These are phyloP conservation scores for Lepus europaeus DNA, from an alignment of 2,113 vertebrate genomes.

Conservation along the genomic window DNA sequence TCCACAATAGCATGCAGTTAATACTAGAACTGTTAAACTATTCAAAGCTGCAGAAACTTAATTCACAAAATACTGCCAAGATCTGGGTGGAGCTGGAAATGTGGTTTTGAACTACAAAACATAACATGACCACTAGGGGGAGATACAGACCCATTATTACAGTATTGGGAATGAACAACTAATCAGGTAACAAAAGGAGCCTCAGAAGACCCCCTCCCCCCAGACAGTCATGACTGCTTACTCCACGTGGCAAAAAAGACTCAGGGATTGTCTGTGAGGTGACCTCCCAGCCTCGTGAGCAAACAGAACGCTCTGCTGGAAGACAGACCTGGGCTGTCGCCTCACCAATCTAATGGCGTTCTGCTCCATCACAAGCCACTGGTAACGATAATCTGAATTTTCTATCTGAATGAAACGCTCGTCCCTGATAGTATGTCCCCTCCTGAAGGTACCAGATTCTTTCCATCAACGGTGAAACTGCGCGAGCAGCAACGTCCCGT, in stretches of 20 bases:
- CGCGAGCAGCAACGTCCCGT: not conserved
- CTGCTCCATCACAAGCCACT: not conserved
- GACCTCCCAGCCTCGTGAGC: not conserved
- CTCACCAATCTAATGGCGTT: not conserved
- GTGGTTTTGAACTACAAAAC: slow-evolving; percentile 36
- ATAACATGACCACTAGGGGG: slow-evolving; percentile 86
- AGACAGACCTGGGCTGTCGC: not conserved
- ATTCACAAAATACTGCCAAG: not conserved
- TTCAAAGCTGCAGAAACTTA: not conserved
- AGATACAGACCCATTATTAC: slow-evolving; percentile 65
- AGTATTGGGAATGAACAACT: not conserved
- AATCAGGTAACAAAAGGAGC: not conserved
- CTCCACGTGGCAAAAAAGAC: not conserved
- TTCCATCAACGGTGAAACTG: not conserved
- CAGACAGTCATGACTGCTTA: not conserved
- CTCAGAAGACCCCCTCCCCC: not conserved
- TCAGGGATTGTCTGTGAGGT: not conserved
- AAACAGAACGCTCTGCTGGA: not conserved
- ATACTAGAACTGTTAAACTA: slow-evolving; percentile 20
- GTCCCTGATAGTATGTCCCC: not conserved
- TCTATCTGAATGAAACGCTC: slow-evolving; percentile 47
- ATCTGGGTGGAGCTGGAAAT: not conserved
- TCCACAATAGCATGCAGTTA: not conserved
- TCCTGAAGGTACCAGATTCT: not conserved
- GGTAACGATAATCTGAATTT: not conserved